Evolutionary conservation across 2,888 invertebrate genomes (phyloP), one percentile per base, ranked within the genome.

Genomic region (Pasiphila rectangulata): DNA sequence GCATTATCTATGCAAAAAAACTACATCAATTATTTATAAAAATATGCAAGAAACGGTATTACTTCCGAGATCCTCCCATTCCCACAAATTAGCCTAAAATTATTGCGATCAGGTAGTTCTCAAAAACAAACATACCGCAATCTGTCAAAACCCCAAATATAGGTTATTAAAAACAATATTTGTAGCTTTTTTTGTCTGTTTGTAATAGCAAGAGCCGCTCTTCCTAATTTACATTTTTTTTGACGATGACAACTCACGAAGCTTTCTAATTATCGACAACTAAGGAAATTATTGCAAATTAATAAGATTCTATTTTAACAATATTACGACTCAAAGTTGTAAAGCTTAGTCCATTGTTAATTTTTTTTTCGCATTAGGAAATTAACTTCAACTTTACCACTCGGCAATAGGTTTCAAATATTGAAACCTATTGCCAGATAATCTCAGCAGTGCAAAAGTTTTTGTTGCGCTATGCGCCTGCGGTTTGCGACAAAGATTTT

Each of bases 401-500:
- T 0, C 9, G 0, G 0, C 0, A 0, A 41, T 50, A 64, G 42
- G 34, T 41, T 27, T 34, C 3, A 47, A 27, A 46, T 49, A 56
- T 10, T 4, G 4, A 5, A 2, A 4, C 13, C 13, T n/a, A n/a
- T n/a, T n/a, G n/a, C n/a, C n/a, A n/a, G n/a, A n/a, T n/a, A n/a
- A n/a, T n/a, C n/a, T n/a, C n/a, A n/a, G n/a, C n/a, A n/a, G n/a
- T n/a, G n/a, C n/a, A n/a, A n/a, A n/a, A n/a, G n/a, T n/a, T 23
- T 29, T 27, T 45, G 52, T 57, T 52, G 47, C 32, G 41, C 55
- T 57, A 59, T 57, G 59, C 9, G n/a, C 57, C 65, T 74, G 76
- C 79, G 79, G 79, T 75, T 71, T 59, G 72, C 69, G 74, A 79
- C 80, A 79, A 77, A 78, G 78, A 64, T 54, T 54, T 57, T 66